Conservation (phyloP, 1,140 invertebrate genomes). For the Anastatus disparis region DNA sequence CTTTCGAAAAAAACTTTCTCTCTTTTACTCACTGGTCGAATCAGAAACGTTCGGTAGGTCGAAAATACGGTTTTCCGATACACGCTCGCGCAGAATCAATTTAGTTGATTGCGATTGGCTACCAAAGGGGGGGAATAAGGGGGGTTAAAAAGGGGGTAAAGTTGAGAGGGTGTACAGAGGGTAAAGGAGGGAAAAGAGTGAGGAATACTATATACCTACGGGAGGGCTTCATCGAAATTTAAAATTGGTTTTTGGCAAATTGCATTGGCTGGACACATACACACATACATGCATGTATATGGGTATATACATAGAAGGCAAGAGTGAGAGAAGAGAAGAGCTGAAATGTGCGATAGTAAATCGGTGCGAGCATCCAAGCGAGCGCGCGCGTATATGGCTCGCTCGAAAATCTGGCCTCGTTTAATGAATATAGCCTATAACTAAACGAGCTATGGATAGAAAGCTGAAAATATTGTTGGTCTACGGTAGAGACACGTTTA, state of each 20-base stretch:
- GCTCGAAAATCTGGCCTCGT: slow-evolving; percentile 2
- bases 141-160: too few relatives aligned
- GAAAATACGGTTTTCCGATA: slow-evolving; percentile 39
- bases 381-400: neutral
- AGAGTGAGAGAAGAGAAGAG: slow-evolving; percentile 1
- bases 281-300: too few relatives aligned
- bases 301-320: too few relatives aligned
- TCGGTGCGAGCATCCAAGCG: neutral
- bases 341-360: neutral
- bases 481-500: neutral
- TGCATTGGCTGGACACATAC: slow-evolving; percentile 36
- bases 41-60: neutral
- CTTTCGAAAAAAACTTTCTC: too few relatives aligned
- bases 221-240: slow-evolving; percentile 45
- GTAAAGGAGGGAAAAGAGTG: too few relatives aligned
- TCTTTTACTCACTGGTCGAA: too few relatives aligned
- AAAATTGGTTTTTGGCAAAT: slow-evolving; percentile 46
- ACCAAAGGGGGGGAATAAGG: too few relatives aligned
- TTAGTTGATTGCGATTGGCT: slow-evolving; percentile 42
- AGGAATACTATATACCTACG: too few relatives aligned
- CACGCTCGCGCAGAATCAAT: slow-evolving; percentile 38
- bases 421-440: slow-evolving; percentile 29
- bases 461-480: neutral
- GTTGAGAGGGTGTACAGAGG: too few relatives aligned
- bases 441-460: slow-evolving; percentile 2